Conservation (phyloP, 2,113 vertebrate species). For the Crotalus horridus region DNA sequence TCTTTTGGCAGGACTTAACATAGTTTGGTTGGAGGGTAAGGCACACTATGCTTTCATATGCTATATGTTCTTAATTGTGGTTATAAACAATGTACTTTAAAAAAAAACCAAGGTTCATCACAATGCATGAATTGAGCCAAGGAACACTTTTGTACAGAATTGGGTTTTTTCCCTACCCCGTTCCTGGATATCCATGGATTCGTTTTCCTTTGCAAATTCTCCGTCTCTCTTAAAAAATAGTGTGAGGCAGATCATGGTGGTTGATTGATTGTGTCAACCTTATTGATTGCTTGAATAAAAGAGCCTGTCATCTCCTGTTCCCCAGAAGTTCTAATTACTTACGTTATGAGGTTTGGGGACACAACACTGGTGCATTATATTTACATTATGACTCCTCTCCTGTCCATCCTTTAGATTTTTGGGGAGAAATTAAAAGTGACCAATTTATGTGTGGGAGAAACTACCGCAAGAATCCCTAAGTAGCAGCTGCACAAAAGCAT, state of each 20-base stretch:
- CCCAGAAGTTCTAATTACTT: slow-evolving; percentile 6
- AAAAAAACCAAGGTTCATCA: background rate
- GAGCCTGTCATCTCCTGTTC: background rate
- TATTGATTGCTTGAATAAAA: background rate
- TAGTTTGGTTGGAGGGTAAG: background rate
- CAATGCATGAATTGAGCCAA: background rate
- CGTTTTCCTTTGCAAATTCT: background rate
- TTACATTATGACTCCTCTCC: background rate
- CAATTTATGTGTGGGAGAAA: background rate
- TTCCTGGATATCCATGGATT: background rate
- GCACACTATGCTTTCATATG: background rate
- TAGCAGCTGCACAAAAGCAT: background rate
- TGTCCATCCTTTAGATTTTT: background rate
- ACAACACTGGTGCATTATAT: background rate
- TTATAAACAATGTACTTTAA: background rate
- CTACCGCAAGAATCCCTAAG: background rate
- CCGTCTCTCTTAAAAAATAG: background rate
- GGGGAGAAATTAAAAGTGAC: background rate
- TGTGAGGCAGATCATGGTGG: background rate
- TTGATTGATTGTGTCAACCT: background rate
- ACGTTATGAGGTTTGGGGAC: background rate
- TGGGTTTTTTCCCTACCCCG: too few species aligned
- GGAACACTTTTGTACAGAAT: background rate
- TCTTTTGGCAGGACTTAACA: background rate
- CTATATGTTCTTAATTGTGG: background rate